phyloP scores from a whole-genome alignment of 2,888 invertebrate genomes.

The Drosophila infuscata region DNA sequence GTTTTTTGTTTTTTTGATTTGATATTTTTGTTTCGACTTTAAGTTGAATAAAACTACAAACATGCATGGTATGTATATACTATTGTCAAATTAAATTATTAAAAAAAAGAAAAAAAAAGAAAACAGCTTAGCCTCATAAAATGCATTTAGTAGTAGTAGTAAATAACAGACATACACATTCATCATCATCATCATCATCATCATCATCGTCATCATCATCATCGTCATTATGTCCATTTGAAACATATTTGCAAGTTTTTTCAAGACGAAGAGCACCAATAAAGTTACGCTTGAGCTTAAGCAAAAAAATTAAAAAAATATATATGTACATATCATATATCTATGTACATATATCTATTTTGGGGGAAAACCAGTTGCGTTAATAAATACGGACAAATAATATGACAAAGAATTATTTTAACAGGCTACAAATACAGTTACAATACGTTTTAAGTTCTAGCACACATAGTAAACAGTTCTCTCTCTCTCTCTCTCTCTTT shows the following conservation, averaged over 20 bases:
- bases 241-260: constrained; percentile 40
- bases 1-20: constrained; percentile 13
- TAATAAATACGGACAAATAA: constrained; percentile 44
- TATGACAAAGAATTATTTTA: constrained; percentile 19
- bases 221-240: constrained; percentile 8
- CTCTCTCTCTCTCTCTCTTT: background rate
- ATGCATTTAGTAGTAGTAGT: constrained; percentile 51
- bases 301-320: constrained; percentile 30
- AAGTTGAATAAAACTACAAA: constrained; percentile 43
- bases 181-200: background rate
- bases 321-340: constrained; percentile 1
- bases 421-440: constrained; percentile 48
- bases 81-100: constrained; percentile 33
- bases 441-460: constrained; percentile 32
- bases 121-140: constrained; percentile 62
- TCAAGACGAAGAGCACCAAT: constrained; percentile 67
- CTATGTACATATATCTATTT: background rate
- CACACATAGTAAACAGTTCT: constrained; percentile 14
- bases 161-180: constrained; percentile 28
- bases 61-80: constrained; percentile 34
- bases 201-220: no score
- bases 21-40: constrained; percentile 21
- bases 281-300: constrained; percentile 71
- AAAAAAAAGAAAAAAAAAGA: constrained; percentile 1
- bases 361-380: constrained; percentile 46